A percentile compares a stretch with the other conserved stretches of the same genome.
These are phyloP conservation scores for Channa argus DNA, from an alignment of 2,113 vertebrate genomes.

Conservation along the genomic window DNA sequence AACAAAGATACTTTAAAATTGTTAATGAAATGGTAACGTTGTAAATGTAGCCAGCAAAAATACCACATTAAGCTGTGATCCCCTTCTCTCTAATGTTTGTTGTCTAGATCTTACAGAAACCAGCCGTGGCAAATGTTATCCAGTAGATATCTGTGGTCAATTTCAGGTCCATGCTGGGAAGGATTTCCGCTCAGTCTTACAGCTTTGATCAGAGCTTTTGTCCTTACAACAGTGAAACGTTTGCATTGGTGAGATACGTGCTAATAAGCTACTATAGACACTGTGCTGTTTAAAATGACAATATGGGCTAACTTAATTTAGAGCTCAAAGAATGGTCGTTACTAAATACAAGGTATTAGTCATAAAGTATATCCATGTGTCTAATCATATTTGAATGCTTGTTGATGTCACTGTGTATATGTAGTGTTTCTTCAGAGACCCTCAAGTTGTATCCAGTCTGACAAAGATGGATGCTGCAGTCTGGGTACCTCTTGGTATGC, in stretches of 20 bases:
- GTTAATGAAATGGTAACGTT: conserved; percentile 79
- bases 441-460: conserved; percentile 73
- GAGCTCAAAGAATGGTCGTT: too few relatives aligned
- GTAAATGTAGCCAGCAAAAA: not conserved
- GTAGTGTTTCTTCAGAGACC: conserved; percentile 83
- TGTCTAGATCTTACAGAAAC: too few relatives aligned
- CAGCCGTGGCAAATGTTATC: too few relatives aligned
- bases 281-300: too few relatives aligned
- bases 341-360: not conserved
- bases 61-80: too few relatives aligned
- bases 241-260: conserved; percentile 72
- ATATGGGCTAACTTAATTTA: too few relatives aligned
- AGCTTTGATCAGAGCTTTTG: conserved; percentile 82
- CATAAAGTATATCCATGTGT: not conserved
- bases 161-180: conserved; percentile 84
- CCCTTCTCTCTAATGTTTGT: too few relatives aligned
- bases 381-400: not conserved
- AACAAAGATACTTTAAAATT: conserved; percentile 54
- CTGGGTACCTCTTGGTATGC: conserved; percentile 76
- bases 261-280: not conserved
- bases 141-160: not conserved
- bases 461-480: conserved; percentile 53
- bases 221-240: conserved; percentile 70
- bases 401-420: conserved; percentile 14
- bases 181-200: conserved; percentile 77